Base-by-base conservation (phyloP, 2,888 invertebrate genomes). In the Cosmia pyralina region DNA sequence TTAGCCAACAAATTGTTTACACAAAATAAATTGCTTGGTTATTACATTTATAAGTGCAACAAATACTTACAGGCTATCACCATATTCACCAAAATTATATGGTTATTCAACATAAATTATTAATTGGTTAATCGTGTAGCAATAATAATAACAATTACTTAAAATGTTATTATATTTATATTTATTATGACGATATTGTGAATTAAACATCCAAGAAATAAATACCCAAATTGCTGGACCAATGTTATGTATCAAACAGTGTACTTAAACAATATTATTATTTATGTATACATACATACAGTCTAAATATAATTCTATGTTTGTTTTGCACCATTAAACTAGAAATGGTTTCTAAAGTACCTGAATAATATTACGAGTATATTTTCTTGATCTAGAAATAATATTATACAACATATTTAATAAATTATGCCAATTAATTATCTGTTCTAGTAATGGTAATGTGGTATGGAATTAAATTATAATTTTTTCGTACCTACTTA, bases 401-500 rank as follows among this genome's bases (percentile, higher is more conserved):
- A 46, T 34, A 57, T 62, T 53, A 46, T 34, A 72, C 15, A 73
- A 62, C 28, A 38, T 0, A 7, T 38, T 4, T 44, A 44, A 72
- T 63, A 50, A 63, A 58, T 72, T 22, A 44, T 48, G 1, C 15
- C 44, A 64, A 72, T 63, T 38, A 6, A 41, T 19, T n/a, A n/a
- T 46, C 22, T 22, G 13, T 53, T 46, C 8, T 38, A 19, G 5
- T 41, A 28, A 13, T 44, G 15, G 3, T n/a, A n/a, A 41, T n/a
- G 15, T 60, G 15, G 2, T 5, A 17, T 6, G 15, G 22, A n/a
- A 59, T 38, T 13, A 15, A n/a, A 38, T n/a, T n/a, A 5, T 22
- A 41, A 13, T 10, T 41, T 17, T 15, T 22, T 38, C 22, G 2
- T n/a, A 10, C 38, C 8, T 59, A 38, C 15, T 41, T n/a, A n/a